phyloP scores from a whole-genome alignment of 92 coral and sea anemone species.

The Zoanthus sociatus region DNA sequence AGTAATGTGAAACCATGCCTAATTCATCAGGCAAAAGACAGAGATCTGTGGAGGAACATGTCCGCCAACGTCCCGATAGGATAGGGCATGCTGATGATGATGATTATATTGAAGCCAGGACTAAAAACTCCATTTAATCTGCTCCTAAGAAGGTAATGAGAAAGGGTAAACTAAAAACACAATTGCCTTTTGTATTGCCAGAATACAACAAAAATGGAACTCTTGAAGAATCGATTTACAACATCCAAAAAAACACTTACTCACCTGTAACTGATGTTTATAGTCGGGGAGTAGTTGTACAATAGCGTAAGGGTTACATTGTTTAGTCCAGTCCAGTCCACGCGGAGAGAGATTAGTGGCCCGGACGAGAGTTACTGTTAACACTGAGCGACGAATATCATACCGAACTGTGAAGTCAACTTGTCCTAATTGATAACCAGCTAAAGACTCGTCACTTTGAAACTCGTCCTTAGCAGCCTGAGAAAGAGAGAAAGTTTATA shows the following conservation, averaged over 20 bases:
- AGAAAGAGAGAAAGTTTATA: not conserved
- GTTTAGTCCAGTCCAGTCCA: conserved; percentile 71
- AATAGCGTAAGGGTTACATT: conserved; percentile 85
- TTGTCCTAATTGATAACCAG: conserved; percentile 74
- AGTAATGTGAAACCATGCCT: too few species aligned
- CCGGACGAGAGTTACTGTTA: conserved; percentile 70
- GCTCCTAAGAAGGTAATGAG: too few species aligned
- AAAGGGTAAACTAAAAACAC: not conserved
- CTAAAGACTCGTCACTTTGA: conserved; percentile 24
- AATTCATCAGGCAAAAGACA: too few species aligned
- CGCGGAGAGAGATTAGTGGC: conserved; percentile 76
- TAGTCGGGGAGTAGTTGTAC: conserved; percentile 89
- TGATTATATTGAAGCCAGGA: too few species aligned
- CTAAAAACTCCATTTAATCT: too few species aligned
- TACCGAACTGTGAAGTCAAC: conserved; percentile 77
- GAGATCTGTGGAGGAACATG: too few species aligned
- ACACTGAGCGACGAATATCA: conserved; percentile 76
- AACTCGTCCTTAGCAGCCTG: conserved; percentile 65
- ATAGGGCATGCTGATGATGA: too few species aligned
- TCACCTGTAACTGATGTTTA: conserved; percentile 82
- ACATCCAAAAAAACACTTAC: not conserved
- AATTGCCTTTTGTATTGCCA: not conserved
- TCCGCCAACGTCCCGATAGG: too few species aligned
- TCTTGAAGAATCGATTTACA: not conserved
- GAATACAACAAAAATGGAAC: not conserved